Conservation (phyloP, 2,113 vertebrate genomes). For the Hucho hucho region DNA sequence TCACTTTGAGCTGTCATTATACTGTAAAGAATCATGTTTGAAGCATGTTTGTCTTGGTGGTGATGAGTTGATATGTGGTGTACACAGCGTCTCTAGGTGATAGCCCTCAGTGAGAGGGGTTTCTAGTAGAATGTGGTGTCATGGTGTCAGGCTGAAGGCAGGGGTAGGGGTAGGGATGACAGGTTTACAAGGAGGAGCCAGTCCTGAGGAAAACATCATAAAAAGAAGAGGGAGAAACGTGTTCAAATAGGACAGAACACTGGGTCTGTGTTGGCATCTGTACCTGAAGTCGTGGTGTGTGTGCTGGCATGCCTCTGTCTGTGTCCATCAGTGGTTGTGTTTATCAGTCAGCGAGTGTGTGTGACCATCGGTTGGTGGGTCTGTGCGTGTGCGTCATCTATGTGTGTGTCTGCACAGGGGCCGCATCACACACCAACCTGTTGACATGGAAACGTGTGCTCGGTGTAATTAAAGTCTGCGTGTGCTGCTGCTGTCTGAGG, state of each 20-base stretch:
- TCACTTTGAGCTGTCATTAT: slow-evolving; percentile 6
- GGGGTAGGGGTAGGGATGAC: too few species aligned
- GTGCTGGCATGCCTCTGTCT: background rate
- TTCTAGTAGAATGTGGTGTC: background rate
- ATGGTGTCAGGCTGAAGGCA: background rate
- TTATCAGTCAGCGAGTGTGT: background rate
- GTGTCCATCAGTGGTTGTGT: background rate
- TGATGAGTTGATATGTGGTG: slow-evolving; percentile 8
- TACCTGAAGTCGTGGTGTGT: background rate
- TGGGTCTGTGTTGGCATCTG: background rate
- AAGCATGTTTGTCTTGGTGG: slow-evolving; percentile 27
- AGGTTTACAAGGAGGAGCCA: too few species aligned
- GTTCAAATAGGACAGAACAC: background rate
- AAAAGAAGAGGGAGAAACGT: too few species aligned
- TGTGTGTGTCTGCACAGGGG: slow-evolving; percentile 21
- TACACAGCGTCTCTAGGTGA: background rate
- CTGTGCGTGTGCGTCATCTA: background rate
- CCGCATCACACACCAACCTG: slow-evolving; percentile 28
- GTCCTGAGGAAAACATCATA: too few species aligned
- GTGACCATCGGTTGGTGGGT: background rate
- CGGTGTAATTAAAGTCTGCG: slow-evolving; percentile 57
- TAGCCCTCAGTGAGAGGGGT: background rate
- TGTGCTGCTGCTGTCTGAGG: slow-evolving; percentile 16
- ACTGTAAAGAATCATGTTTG: slow-evolving; percentile 9
- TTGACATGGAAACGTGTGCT: slow-evolving; percentile 39